These are phyloP conservation scores for Andrena bucephala DNA, from an alignment of 2,888 invertebrate species.

Conservation along the genomic window DNA sequence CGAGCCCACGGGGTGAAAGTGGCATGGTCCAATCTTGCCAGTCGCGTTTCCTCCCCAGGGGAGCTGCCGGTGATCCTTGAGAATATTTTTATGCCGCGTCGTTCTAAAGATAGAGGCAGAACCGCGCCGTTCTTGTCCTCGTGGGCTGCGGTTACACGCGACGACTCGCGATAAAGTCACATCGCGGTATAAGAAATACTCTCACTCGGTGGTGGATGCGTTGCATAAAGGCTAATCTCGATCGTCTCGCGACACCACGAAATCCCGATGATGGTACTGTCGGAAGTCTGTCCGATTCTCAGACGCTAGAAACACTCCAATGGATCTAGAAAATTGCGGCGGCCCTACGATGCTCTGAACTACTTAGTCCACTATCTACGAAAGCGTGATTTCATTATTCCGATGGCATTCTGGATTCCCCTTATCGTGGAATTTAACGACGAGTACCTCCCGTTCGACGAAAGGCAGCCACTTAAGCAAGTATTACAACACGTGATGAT, in stretches of 20 bases:
- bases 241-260: not conserved
- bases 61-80: constrained; percentile 68
- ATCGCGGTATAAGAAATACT: not conserved
- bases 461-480: not conserved
- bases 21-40: constrained; percentile 44
- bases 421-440: too few relatives aligned
- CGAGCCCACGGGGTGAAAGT: constrained; percentile 56
- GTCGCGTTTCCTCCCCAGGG: constrained; percentile 58
- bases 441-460: too few relatives aligned
- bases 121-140: constrained; percentile 46
- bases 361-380: too few relatives aligned
- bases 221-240: constrained; percentile 20
- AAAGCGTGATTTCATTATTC: too few relatives aligned
- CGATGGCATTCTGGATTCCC: too few relatives aligned
- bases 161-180: constrained; percentile 40
- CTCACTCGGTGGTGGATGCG: not conserved
- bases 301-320: too few relatives aligned
- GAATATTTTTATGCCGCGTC: constrained; percentile 69
- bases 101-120: constrained; percentile 68
- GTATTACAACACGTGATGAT: constrained; percentile 2
- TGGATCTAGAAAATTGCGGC: too few relatives aligned
- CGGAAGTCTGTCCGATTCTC: not conserved
- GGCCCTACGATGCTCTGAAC: too few relatives aligned
- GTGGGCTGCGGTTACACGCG: constrained; percentile 43
- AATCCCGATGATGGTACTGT: not conserved